Conservation (phyloP, 2,888 invertebrate species). For the Drosophila cyrtoloma region DNA sequence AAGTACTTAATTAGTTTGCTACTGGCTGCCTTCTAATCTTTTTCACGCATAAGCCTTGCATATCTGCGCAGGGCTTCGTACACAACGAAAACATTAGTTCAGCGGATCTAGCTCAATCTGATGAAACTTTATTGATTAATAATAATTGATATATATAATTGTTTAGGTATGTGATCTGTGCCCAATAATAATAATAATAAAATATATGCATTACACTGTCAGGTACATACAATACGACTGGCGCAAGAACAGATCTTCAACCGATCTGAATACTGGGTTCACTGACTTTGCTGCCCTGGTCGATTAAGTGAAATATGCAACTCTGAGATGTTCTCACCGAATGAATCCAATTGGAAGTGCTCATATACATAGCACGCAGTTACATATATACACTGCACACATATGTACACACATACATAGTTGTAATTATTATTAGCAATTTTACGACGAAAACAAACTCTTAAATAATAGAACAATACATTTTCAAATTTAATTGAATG, state of each 20-base stretch:
- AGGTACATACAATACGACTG: too few relatives aligned
- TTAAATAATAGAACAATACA: constrained; percentile 62
- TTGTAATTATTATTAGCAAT: constrained; percentile 73
- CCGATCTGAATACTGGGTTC: neutral
- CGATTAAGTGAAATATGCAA: constrained; percentile 36
- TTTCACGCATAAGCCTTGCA: constrained; percentile 66
- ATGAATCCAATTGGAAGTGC: constrained; percentile 52
- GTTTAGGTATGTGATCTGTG: too few relatives aligned
- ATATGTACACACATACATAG: constrained; percentile 29
- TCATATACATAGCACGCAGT: constrained; percentile 31
- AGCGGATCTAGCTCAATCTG: constrained; percentile 33
- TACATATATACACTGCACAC: constrained; percentile 29
- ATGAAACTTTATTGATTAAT: neutral
- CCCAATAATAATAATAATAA: neutral
- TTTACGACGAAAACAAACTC: constrained; percentile 74
- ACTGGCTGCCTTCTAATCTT: constrained; percentile 49
- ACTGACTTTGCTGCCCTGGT: constrained; percentile 32
- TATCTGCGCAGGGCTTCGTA: constrained; percentile 62
- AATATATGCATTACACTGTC: neutral
- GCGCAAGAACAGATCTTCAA: neutral
- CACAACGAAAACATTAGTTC: constrained; percentile 27
- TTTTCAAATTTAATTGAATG: constrained; percentile 31
- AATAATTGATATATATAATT: neutral
- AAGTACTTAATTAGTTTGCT: constrained; percentile 68
- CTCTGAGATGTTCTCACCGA: constrained; percentile 39